phyloP scores from a whole-genome alignment of 2,888 invertebrate genomes.

The Hipparchia semele region DNA sequence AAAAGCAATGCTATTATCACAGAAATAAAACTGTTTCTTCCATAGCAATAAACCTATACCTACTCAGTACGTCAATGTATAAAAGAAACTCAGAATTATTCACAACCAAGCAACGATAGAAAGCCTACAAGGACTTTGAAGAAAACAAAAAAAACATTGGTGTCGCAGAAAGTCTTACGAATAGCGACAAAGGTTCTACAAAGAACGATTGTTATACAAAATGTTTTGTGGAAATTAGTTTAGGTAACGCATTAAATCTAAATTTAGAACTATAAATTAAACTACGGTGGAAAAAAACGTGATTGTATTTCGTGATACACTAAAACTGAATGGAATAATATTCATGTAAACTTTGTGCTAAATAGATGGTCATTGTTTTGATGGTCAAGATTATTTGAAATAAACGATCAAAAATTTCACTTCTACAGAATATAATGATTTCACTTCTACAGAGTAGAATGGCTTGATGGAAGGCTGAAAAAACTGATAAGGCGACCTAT shows the following conservation, averaged over 20 bases:
- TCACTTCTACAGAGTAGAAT: background rate
- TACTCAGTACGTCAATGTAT: background rate
- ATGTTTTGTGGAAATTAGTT: background rate
- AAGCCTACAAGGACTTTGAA: conserved; percentile 5
- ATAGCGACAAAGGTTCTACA: background rate
- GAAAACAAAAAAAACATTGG: background rate
- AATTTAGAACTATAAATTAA: background rate
- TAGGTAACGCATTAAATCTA: background rate
- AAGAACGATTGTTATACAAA: background rate
- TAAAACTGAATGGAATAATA: background rate
- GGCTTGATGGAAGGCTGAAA: background rate
- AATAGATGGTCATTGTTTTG: background rate
- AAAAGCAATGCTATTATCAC: no score
- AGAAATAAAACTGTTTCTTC: background rate
- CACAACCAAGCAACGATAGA: background rate
- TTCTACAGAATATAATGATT: background rate
- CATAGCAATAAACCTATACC: background rate
- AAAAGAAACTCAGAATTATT: background rate
- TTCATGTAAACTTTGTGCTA: background rate
- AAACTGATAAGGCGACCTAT: no score
- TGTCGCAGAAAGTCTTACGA: background rate
- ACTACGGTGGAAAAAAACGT: background rate
- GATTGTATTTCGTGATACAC: background rate
- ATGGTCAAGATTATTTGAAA: no score
- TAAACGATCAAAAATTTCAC: background rate